A percentile compares a stretch with the other conserved stretches of the same genome.
Evolutionary conservation across 2,888 invertebrate species (phyloP).

Genomic region (Lochmaea crataegi): DNA sequence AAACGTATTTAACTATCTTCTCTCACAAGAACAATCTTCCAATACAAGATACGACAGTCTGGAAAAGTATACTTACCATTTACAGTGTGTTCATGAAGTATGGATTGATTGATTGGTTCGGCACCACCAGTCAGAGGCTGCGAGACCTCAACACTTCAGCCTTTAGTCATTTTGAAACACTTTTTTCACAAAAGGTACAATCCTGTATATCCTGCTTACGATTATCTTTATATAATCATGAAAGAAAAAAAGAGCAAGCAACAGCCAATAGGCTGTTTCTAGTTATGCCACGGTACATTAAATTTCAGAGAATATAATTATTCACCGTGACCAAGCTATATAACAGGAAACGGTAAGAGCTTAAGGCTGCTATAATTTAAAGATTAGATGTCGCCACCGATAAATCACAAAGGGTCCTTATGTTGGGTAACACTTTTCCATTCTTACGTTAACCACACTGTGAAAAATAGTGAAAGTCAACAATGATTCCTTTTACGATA

Average conservation of each 20-base stretch:
- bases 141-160: too few relatives aligned
- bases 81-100: too few relatives aligned
- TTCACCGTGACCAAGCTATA: constrained; percentile 23
- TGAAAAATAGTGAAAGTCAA: background rate
- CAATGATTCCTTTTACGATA: too few relatives aligned
- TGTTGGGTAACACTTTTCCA: constrained; percentile 8
- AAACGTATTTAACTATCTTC: too few relatives aligned
- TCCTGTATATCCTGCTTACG: background rate
- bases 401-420: constrained; percentile 16
- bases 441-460: background rate
- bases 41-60: too few relatives aligned
- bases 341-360: constrained; percentile 25
- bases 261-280: constrained; percentile 4
- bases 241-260: background rate
- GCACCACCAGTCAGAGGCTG: too few relatives aligned
- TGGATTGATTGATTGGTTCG: too few relatives aligned
- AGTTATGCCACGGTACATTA: constrained; percentile 22
- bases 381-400: constrained; percentile 27
- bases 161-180: too few relatives aligned
- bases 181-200: too few relatives aligned
- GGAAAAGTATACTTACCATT: too few relatives aligned
- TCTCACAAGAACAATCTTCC: too few relatives aligned
- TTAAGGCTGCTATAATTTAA: constrained; percentile 22
- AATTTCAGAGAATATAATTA: constrained; percentile 29
- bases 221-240: background rate